Conservation (phyloP, 2,888 invertebrate species). For the Cephus nigrinus region DNA sequence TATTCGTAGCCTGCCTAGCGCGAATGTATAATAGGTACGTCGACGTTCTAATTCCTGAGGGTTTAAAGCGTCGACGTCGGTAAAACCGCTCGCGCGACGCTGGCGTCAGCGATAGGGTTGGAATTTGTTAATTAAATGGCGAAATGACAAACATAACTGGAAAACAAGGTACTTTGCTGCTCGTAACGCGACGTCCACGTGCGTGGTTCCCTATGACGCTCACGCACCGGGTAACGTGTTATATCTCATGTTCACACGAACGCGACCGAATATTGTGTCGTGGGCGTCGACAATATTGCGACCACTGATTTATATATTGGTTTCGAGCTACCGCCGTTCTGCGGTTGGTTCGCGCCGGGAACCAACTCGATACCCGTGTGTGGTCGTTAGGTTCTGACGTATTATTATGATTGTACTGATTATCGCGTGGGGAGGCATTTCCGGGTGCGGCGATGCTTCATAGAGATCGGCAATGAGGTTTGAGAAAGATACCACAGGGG, state of each 20-base stretch:
- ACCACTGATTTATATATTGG: slow-evolving; percentile 41
- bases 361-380: too few relatives aligned
- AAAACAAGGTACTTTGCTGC: slow-evolving; percentile 6
- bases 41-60: too few relatives aligned
- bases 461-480: too few relatives aligned
- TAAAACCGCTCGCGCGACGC: too few relatives aligned
- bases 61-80: too few relatives aligned
- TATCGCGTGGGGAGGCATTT: too few relatives aligned
- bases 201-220: neutral
- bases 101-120: slow-evolving; percentile 1
- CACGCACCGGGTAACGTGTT: slow-evolving; percentile 4
- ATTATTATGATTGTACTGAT: too few relatives aligned
- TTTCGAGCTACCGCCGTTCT: slow-evolving; percentile 5
- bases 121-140: slow-evolving; percentile 24
- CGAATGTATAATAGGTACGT: too few relatives aligned
- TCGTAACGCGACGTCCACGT: neutral
- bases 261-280: neutral
- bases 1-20: too few relatives aligned
- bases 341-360: neutral
- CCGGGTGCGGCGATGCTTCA: too few relatives aligned
- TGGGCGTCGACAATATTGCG: slow-evolving; percentile 39
- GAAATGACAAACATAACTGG: slow-evolving; percentile 19
- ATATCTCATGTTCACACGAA: slow-evolving; percentile 24
- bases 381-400: too few relatives aligned
- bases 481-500: too few relatives aligned